These are phyloP conservation scores for Acinonyx jubatus DNA, from an alignment of 2,113 vertebrate species.

Conservation along the genomic window DNA sequence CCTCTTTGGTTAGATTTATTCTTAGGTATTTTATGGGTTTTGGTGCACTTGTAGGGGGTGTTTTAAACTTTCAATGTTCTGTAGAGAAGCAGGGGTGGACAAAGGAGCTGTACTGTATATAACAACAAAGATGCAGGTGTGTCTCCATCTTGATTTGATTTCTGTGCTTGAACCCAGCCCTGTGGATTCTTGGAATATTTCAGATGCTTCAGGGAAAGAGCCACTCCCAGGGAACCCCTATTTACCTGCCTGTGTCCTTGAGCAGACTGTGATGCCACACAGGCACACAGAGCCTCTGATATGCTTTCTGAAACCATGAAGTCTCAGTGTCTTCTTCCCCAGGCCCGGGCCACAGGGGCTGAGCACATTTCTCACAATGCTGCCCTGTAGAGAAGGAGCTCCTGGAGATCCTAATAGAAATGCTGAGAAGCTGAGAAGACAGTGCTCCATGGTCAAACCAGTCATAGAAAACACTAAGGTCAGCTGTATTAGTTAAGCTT, in stretches of 20 bases:
- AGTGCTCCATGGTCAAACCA: not conserved
- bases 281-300: not conserved
- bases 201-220: not conserved
- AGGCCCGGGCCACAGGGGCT: too few species aligned
- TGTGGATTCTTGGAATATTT: not conserved
- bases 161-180: not conserved
- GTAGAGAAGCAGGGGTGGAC: not conserved
- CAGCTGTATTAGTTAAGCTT: not conserved
- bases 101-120: not conserved
- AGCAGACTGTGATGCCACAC: too few species aligned
- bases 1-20: too few species aligned
- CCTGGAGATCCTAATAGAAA: not conserved
- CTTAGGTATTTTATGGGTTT: too few species aligned
- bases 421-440: not conserved
- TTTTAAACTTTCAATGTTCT: not conserved
- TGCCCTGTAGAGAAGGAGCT: not conserved
- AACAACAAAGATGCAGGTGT: not conserved
- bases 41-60: too few species aligned
- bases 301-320: not conserved
- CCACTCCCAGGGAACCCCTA: not conserved
- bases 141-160: not conserved
- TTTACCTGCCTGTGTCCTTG: not conserved
- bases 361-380: not conserved
- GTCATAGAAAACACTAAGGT: not conserved
- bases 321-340: not conserved